Evolutionary conservation across 2,113 vertebrate genomes (phyloP).

Genomic region (Galeopterus variegatus): DNA sequence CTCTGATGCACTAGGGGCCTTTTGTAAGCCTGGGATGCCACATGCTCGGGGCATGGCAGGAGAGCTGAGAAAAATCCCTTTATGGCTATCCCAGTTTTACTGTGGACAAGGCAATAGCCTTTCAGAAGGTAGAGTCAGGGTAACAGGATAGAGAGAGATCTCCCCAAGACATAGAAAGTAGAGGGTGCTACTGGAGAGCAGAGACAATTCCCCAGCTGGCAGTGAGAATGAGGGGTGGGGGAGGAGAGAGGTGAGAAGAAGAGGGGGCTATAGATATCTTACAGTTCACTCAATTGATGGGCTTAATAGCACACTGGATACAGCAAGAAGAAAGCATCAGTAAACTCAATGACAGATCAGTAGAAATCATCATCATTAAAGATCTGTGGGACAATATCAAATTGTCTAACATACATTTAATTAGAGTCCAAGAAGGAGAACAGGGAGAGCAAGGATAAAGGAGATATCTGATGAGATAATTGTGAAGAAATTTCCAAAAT

Average conservation of each 20-base stretch:
- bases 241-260: background rate
- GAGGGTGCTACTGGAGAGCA: background rate
- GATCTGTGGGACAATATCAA: background rate
- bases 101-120: background rate
- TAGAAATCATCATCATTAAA: background rate
- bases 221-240: background rate
- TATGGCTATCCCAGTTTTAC: background rate
- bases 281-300: background rate
- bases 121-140: background rate
- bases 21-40: background rate
- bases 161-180: background rate
- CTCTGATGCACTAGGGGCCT: background rate
- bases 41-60: too few species aligned
- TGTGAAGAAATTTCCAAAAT: background rate
- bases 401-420: background rate
- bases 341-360: background rate
- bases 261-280: background rate
- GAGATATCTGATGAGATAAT: background rate
- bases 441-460: background rate
- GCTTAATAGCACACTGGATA: background rate
- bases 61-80: background rate
- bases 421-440: background rate
- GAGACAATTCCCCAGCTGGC: background rate
- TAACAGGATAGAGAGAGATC: background rate
- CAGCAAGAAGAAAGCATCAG: background rate